Evolutionary conservation across 1,140 invertebrate species (phyloP), one percentile per base, ranked within the genome.

Genomic region (Coptotermes formosanus): DNA sequence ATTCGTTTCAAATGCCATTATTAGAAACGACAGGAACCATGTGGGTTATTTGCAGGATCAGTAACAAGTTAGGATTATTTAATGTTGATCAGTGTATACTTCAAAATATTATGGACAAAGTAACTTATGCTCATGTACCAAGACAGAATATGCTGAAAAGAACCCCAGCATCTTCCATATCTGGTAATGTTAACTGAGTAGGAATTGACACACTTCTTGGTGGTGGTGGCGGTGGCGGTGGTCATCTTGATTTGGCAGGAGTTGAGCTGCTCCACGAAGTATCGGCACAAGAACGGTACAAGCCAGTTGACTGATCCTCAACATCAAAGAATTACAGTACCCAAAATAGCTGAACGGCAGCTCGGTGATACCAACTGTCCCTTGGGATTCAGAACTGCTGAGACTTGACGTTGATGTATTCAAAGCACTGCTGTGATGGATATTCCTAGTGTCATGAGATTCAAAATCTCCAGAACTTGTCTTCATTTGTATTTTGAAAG

Each of bases 101-200:
- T 55, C 52, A 0, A 16, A 55, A 55, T 55, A 55, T 16, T 55
- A 55, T 19, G 52, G 52, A 55, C 52, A 55, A 55, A 55, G 52
- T 55, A 55, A 55, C 52, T 55, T 55, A 55, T 55, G 52, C 64
- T 30, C 64, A 75, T 75, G 64, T 19, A 55, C 19, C n/a, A 25
- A 75, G 64, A 6, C 9, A 75, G n/a, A 16, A 55, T 55, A 55
- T 55, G 52, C 52, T 55, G 52, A 55, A 21, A 75, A 11, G 64
- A 2, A 75, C 64, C 30, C 64, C 52, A 55, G 52, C 52, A 55
- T 55, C 52, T 55, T 55, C 52, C 19, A 21, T 55, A 16, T 55
- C 64, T 75, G 64, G 64, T 30, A 12, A 30, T 30, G 83, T 84
- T 84, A 84, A 84, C 83, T 84, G 83, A 84, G n/a, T 84, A 84